Percentiles rank a stretch among this genome's conserved stretches.
phyloP scores from a whole-genome alignment of 2,888 invertebrate species.

The Dynastes hyllus region DNA sequence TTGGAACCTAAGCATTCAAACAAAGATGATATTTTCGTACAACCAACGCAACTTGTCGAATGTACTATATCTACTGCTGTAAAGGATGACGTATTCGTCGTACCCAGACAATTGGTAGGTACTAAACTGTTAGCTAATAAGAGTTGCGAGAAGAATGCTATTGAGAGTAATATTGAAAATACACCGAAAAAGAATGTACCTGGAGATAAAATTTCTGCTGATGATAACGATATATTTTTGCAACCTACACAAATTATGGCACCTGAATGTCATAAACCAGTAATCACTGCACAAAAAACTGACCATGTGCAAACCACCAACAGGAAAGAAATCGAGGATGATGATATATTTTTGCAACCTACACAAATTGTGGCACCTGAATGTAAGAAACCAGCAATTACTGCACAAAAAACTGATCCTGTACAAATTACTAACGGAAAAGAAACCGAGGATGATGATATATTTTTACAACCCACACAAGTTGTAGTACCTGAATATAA shows the following conservation, averaged over 20 bases:
- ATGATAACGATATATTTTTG: constrained; percentile 49
- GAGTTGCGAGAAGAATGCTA: no score
- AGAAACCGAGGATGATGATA: constrained; percentile 36
- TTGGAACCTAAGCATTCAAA: background rate
- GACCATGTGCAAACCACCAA: background rate
- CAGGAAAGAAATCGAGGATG: constrained; percentile 14
- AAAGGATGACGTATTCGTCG: constrained; percentile 17
- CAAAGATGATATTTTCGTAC: constrained; percentile 43
- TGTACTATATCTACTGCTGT: background rate
- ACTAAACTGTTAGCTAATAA: no score
- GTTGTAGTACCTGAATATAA: background rate
- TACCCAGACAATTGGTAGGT: background rate
- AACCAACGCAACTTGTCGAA: constrained; percentile 48
- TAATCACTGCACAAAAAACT: background rate
- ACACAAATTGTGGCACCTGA: constrained; percentile 7
- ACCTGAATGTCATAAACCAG: background rate
- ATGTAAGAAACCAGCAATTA: background rate
- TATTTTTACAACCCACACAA: constrained; percentile 33
- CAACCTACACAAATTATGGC: constrained; percentile 51
- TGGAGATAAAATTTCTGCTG: constrained; percentile 12
- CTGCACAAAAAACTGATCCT: background rate
- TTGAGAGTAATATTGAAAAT: no score
- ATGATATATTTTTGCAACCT: constrained; percentile 38
- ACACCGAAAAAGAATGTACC: no score
- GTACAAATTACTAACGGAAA: background rate